Conservation (phyloP, 2,797 vertebrate genomes). For the Notolepis coatsorum region DNA sequence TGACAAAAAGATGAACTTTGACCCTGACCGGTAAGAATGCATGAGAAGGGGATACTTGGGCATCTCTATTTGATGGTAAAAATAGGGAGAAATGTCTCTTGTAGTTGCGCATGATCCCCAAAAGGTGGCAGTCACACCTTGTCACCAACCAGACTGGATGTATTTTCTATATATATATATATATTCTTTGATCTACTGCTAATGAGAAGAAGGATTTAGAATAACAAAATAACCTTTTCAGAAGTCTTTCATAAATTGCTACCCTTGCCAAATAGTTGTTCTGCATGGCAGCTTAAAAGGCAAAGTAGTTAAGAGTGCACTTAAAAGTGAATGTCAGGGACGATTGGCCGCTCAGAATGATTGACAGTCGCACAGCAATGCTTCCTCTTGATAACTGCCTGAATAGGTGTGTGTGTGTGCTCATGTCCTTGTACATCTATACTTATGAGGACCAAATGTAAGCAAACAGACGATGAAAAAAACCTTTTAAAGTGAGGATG, state of each 20-base stretch:
- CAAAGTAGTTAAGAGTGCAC: conserved; percentile 44
- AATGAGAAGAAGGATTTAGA: conserved; percentile 21
- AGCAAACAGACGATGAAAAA: background rate
- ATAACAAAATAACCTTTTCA: conserved; percentile 52
- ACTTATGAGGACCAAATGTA: background rate
- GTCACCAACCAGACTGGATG: conserved; percentile 1
- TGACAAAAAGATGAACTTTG: too few relatives aligned
- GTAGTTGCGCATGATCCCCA: conserved; percentile 42
- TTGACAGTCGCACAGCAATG: background rate
- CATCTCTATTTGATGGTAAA: background rate
- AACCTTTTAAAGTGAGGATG: too few relatives aligned
- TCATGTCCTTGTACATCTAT: too few relatives aligned
- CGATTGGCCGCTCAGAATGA: conserved; percentile 22
- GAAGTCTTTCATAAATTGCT: conserved; percentile 43
- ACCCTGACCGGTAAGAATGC: too few relatives aligned
- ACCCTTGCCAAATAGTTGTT: conserved; percentile 50
- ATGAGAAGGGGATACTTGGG: too few relatives aligned
- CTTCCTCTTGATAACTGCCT: background rate
- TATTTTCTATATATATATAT: too few relatives aligned
- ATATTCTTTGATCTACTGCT: too few relatives aligned
- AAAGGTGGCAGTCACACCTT: conserved; percentile 65
- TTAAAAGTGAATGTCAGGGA: conserved; percentile 53
- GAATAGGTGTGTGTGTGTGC: conserved; percentile 8
- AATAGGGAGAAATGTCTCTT: background rate
- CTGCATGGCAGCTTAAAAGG: conserved; percentile 49